These are phyloP conservation scores for Gasterosteus aculeatus DNA, from an alignment of 2,113 vertebrate species.

Conservation along the genomic window DNA sequence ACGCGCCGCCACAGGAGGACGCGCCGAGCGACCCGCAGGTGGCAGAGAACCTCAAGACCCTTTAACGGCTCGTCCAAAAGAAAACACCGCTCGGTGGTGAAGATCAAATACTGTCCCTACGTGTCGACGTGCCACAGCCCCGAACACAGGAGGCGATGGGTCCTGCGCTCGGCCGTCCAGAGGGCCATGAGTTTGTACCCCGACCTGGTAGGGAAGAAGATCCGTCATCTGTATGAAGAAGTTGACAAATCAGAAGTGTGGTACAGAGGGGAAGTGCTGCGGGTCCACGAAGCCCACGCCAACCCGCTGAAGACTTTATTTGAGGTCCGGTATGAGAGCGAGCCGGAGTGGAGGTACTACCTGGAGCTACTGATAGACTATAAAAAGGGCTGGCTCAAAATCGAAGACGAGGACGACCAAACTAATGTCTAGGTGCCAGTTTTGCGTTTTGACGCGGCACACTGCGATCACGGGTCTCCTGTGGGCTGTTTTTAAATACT, in stretches of 20 bases:
- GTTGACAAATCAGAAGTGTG: conserved; percentile 84
- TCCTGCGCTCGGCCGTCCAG: conserved; percentile 75
- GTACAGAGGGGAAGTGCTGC: conserved; percentile 81
- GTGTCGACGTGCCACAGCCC: conserved; percentile 64
- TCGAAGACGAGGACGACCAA: conserved; percentile 72
- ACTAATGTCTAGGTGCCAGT: neutral
- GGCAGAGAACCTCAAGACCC: conserved; percentile 46
- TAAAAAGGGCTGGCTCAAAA: conserved; percentile 82
- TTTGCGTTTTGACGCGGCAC: neutral
- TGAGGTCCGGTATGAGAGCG: conserved; percentile 85
- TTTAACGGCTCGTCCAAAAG: conserved; percentile 57
- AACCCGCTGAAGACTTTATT: conserved; percentile 82
- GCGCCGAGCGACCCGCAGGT: conserved; percentile 23
- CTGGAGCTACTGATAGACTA: conserved; percentile 83
- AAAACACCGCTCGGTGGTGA: conserved; percentile 61
- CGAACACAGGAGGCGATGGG: conserved; percentile 71
- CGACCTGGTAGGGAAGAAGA: conserved; percentile 84
- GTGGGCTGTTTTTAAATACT: neutral
- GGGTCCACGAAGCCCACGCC: conserved; percentile 72
- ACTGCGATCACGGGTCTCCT: neutral
- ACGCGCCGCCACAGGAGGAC: conserved; percentile 6
- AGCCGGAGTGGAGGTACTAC: conserved; percentile 85
- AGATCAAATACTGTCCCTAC: conserved; percentile 79
- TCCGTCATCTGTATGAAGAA: conserved; percentile 86
- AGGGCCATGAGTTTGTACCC: conserved; percentile 71